phyloP scores from a whole-genome alignment of 2,888 invertebrate species.

The Euproctis similis region DNA sequence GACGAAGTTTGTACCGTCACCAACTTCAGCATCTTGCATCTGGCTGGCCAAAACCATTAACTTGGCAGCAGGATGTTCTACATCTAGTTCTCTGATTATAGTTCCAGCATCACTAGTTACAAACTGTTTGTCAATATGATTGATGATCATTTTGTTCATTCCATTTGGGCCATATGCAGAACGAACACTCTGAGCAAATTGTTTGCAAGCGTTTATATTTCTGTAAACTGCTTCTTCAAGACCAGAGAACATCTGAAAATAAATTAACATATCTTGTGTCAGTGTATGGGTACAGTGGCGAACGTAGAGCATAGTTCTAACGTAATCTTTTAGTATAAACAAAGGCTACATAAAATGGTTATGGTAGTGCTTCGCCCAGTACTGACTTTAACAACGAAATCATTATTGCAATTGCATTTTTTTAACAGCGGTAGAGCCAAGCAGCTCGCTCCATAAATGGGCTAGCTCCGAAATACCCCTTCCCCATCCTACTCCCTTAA shows the following conservation, averaged over 20 bases:
- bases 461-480: too few relatives aligned
- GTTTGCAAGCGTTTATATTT: conserved; percentile 97
- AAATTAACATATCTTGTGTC: not conserved
- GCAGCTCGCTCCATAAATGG: too few relatives aligned
- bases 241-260: conserved; percentile 84
- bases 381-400: too few relatives aligned
- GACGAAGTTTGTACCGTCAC: conserved; percentile 99
- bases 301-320: not conserved
- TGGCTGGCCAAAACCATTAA: conserved; percentile 96
- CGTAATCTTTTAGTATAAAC: not conserved
- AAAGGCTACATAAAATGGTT: too few relatives aligned
- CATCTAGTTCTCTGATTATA: conserved; percentile 95
- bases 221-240: conserved; percentile 97
- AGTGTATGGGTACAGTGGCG: not conserved
- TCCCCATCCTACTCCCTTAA: too few relatives aligned
- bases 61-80: conserved; percentile 99
- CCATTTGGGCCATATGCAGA: conserved; percentile 99
- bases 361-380: too few relatives aligned
- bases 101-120: conserved; percentile 99
- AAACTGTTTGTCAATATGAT: conserved; percentile 98
- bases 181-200: conserved; percentile 93
- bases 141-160: conserved; percentile 99
- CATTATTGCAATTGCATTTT: too few relatives aligned
- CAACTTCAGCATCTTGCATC: conserved; percentile 99
- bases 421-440: too few relatives aligned